Evolutionary conservation across 2,797 vertebrate genomes (phyloP), one percentile per base, ranked within the genome.

Genomic region (Chelon auratus): DNA sequence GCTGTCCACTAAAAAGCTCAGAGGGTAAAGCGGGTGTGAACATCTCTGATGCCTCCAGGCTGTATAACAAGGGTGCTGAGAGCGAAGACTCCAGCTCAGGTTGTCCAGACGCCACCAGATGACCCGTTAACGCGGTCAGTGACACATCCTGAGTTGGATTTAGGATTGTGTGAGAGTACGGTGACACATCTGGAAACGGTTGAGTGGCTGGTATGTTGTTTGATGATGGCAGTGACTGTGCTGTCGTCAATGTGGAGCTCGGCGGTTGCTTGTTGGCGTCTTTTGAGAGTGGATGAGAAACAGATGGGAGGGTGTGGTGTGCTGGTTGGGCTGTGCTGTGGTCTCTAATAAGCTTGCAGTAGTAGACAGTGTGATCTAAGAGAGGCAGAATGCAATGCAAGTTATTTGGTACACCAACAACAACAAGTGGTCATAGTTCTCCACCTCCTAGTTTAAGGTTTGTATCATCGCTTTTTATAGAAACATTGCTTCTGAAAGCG

Each of bases 111-210:
- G 30, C 9, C 0, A 9, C 40, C 50, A 26, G 53, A 61, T 69
- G 68, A 83, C 17, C 36, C 0, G 4, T 8, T n/a, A 7, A 30
- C 68, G 74, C 13, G 76, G 72, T 45, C 2, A 15, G 9, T 80
- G 84, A 83, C 13, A 13, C 45, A 9, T 56, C 30, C 43, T 40
- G 68, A 71, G 57, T 26, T 2, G 24, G 24, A 26, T 26, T 26
- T 26, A 26, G 24, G 24, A 26, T 26, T 26, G 24, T 26, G 24
- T 26, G 24, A 26, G 24, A 3, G 73, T 3, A 52, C 61, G 56
- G 42, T 80, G 84, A 77, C 54, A 72, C 68, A 75, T 83, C 53
- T 75, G 55, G 56, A 78, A 78, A 72, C 0, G 39, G 56, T n/a
- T 9, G 52, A 59, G 68, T 26, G 2, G 30, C 17, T 2, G 22